These are phyloP conservation scores for Empidonax alnorum DNA, from an alignment of 2,113 vertebrate species.

Conservation along the genomic window DNA sequence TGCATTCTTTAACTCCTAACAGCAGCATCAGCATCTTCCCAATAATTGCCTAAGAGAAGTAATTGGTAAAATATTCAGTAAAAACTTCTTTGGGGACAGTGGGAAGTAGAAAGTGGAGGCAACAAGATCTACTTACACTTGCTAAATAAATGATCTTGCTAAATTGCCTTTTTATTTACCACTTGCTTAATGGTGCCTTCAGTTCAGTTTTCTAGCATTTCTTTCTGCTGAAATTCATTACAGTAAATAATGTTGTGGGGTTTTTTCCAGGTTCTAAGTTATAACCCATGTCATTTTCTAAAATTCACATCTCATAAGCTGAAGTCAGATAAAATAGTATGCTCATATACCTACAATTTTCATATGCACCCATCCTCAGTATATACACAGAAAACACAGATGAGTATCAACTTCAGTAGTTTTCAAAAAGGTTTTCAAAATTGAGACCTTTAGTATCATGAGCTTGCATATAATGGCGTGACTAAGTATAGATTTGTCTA, in stretches of 20 bases:
- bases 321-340: background rate
- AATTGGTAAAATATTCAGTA: background rate
- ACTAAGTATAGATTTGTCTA: background rate
- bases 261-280: background rate
- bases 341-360: background rate
- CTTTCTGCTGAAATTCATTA: background rate
- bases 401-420: background rate
- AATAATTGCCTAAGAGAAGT: background rate
- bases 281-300: background rate
- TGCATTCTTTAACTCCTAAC: background rate
- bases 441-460: background rate
- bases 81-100: background rate
- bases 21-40: background rate
- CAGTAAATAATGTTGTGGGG: background rate
- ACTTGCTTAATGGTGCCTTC: background rate
- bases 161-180: conserved; percentile 1
- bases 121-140: background rate
- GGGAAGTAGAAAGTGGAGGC: background rate
- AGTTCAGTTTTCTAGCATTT: background rate
- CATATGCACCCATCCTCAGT: background rate
- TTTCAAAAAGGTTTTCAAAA: background rate
- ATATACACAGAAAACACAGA: background rate
- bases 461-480: rapidly evolving
- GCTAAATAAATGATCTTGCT: background rate
- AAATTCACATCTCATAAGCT: background rate